phyloP scores from a whole-genome alignment of 2,113 vertebrate species.

The Leucopsar rothschildi region DNA sequence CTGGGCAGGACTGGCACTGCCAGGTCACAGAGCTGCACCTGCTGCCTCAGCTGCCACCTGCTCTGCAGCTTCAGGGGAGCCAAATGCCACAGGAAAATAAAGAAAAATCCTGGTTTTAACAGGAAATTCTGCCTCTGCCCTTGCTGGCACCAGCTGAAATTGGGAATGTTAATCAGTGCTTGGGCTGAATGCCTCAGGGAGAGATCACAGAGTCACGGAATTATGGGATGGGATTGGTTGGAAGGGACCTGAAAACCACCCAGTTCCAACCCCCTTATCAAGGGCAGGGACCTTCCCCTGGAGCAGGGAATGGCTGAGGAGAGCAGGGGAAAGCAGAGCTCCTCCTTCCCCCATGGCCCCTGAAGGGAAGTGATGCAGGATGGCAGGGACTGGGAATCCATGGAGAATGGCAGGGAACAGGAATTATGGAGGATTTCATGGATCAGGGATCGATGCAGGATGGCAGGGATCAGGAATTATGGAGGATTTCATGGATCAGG shows the following conservation, averaged over 20 bases:
- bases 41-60: neutral
- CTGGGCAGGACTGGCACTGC: neutral
- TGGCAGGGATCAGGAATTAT: no score
- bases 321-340: neutral
- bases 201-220: neutral
- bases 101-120: neutral
- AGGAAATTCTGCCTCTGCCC: neutral
- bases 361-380: fast-evolving
- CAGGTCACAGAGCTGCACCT: neutral
- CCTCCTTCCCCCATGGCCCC: neutral
- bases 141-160: neutral
- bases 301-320: neutral
- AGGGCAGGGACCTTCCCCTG: neutral
- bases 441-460: no score
- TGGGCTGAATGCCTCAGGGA: neutral
- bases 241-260: neutral
- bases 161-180: fast-evolving
- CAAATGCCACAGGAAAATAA: fast-evolving
- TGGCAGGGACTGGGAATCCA: no score
- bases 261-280: fast-evolving
- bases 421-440: no score
- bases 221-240: neutral
- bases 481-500: no score
- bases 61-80: neutral
- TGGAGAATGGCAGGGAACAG: no score